Evolutionary conservation across 1,140 invertebrate species (phyloP).

Genomic region (Drosophila jambulina): DNA sequence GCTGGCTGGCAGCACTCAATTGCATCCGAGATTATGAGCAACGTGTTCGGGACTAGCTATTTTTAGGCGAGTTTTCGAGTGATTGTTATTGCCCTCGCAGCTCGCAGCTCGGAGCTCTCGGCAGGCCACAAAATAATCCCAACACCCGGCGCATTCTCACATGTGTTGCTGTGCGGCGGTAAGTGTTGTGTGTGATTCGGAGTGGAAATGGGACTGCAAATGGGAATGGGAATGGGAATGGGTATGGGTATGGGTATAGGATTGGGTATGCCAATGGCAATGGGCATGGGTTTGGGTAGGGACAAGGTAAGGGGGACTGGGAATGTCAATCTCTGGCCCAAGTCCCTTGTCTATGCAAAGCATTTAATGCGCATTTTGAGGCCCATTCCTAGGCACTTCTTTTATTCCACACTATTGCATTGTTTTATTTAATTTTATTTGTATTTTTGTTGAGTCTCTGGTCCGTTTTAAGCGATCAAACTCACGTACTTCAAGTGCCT

Average conservation of each 20-base stretch:
- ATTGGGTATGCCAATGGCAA: background rate
- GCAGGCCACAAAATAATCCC: slow-evolving; percentile 74
- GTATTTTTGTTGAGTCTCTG: slow-evolving; percentile 3
- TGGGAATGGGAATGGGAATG: slow-evolving; percentile 1
- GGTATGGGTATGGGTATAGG: slow-evolving; percentile 3
- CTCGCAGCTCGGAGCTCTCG: background rate
- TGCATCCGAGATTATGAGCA: slow-evolving; percentile 52
- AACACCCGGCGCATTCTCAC: slow-evolving; percentile 67
- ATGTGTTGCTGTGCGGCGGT: slow-evolving; percentile 40
- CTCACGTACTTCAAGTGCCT: slow-evolving; percentile 71
- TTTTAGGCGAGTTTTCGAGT: slow-evolving; percentile 65
- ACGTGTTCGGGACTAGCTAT: slow-evolving; percentile 58
- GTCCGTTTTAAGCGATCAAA: slow-evolving; percentile 51
- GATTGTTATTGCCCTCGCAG: slow-evolving; percentile 58
- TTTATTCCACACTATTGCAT: slow-evolving; percentile 4
- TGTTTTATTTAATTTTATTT: slow-evolving; percentile 25
- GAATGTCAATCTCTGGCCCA: slow-evolving; percentile 49
- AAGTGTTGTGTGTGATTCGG: slow-evolving; percentile 27
- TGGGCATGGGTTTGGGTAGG: background rate
- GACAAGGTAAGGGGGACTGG: background rate
- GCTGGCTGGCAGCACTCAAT: slow-evolving; percentile 38
- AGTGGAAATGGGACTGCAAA: slow-evolving; percentile 28
- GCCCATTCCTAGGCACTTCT: slow-evolving; percentile 48
- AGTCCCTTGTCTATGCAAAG: slow-evolving; percentile 53
- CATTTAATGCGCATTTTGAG: slow-evolving; percentile 68